These are phyloP conservation scores for Rhincodon typus DNA, from an alignment of 2,797 vertebrate species.

Conservation along the genomic window DNA sequence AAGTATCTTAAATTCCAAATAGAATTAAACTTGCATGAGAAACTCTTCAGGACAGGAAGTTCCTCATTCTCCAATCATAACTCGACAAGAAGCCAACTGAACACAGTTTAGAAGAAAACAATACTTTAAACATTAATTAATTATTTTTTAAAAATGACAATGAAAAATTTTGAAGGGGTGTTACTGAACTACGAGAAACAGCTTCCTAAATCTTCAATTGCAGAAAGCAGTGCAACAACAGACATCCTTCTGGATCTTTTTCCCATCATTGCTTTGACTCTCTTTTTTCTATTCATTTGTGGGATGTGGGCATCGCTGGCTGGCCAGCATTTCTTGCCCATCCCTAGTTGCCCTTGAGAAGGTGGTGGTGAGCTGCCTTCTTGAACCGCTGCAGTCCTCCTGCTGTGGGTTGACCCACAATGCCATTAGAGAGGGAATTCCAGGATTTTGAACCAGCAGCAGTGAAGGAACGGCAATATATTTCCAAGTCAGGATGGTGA, in stretches of 20 bases:
- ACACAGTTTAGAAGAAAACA: too few relatives aligned
- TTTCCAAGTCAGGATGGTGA: too few relatives aligned
- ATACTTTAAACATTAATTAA: too few relatives aligned
- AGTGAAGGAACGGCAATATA: too few relatives aligned
- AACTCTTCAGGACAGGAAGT: neutral
- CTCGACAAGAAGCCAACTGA: neutral
- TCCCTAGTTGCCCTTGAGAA: too few relatives aligned
- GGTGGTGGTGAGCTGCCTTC: too few relatives aligned
- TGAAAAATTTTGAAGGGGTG: slow-evolving; percentile 53
- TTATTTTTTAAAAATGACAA: slow-evolving; percentile 50
- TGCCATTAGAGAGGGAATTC: too few relatives aligned
- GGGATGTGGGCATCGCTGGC: too few relatives aligned
- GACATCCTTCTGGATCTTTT: slow-evolving; percentile 77
- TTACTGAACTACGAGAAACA: slow-evolving; percentile 49
- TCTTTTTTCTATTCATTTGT: slow-evolving; percentile 47
- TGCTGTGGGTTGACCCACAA: too few relatives aligned
- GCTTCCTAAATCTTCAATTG: slow-evolving; percentile 57
- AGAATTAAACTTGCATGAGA: neutral
- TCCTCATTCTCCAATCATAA: neutral
- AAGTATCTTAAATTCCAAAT: neutral
- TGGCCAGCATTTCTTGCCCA: too few relatives aligned
- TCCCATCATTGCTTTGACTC: slow-evolving; percentile 77
- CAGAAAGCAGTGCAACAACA: slow-evolving; percentile 64
- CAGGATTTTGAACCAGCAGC: too few relatives aligned
- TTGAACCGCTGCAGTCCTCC: too few relatives aligned